phyloP scores from a whole-genome alignment of 2,797 vertebrate species.

The Trachops cirrhosus region DNA sequence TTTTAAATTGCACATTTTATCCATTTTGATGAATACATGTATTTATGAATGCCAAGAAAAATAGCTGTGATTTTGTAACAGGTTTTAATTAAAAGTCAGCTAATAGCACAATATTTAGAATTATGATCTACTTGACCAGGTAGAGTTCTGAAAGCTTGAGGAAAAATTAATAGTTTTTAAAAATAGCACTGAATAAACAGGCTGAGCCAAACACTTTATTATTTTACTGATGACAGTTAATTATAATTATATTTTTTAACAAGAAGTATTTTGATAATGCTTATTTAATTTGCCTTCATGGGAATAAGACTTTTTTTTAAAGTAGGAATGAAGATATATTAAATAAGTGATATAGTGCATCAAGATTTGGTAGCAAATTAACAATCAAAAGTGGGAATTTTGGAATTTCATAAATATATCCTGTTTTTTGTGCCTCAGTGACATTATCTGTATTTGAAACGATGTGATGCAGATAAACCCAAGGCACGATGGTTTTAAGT shows the following conservation, averaged over 20 bases:
- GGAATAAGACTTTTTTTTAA: constrained; percentile 27
- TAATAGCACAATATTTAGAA: constrained; percentile 24
- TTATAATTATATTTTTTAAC: constrained; percentile 27
- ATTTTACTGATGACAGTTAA: constrained; percentile 33
- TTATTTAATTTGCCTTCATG: constrained; percentile 30
- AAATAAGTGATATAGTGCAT: not conserved
- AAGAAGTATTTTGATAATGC: constrained; percentile 26
- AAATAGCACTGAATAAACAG: not conserved
- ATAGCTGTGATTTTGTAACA: not conserved
- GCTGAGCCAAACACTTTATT: constrained; percentile 25
- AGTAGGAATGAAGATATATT: not conserved
- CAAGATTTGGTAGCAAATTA: not conserved
- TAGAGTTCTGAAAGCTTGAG: constrained; percentile 29
- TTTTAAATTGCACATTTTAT: constrained; percentile 20
- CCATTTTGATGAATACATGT: constrained; percentile 27
- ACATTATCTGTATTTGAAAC: not conserved
- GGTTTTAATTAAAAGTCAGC: constrained; percentile 36
- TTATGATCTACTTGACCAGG: not conserved
- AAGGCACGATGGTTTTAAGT: not conserved
- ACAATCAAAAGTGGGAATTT: not conserved
- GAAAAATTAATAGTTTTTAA: not conserved
- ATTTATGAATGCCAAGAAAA: constrained; percentile 48
- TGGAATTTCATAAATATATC: not conserved
- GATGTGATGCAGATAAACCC: not conserved
- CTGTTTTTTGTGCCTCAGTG: not conserved